These are phyloP conservation scores for Trachelus iudaicus DNA, from an alignment of 2,888 invertebrate genomes.

Conservation along the genomic window DNA sequence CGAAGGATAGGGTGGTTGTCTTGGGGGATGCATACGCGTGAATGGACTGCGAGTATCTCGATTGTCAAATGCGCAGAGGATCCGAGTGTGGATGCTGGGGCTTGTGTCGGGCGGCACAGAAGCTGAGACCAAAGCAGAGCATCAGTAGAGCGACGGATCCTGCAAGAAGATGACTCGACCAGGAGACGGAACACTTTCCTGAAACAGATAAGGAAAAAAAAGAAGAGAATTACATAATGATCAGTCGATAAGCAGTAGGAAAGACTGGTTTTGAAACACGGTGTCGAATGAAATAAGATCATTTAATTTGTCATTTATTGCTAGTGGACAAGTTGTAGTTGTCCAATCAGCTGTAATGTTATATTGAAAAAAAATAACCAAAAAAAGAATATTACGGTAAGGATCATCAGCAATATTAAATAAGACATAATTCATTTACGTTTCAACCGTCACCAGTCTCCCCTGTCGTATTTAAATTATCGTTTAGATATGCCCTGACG, in stretches of 20 bases:
- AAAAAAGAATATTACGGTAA: too few relatives aligned
- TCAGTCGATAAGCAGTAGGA: not conserved
- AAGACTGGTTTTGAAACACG: too few relatives aligned
- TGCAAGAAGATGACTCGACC: conserved; percentile 70
- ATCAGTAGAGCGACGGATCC: conserved; percentile 68
- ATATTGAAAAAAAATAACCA: too few relatives aligned
- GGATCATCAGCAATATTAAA: too few relatives aligned
- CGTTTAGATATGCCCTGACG: not conserved
- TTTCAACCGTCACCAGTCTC: too few relatives aligned
- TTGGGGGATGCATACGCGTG: conserved; percentile 55
- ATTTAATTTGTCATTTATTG: too few relatives aligned
- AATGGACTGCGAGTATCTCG: conserved; percentile 57
- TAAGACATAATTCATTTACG: too few relatives aligned
- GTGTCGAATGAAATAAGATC: too few relatives aligned
- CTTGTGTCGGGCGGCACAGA: conserved; percentile 71
- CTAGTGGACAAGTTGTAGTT: too few relatives aligned
- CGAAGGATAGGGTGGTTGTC: conserved; percentile 55
- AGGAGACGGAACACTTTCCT: conserved; percentile 71
- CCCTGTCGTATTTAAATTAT: not conserved
- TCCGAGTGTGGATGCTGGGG: conserved; percentile 56
- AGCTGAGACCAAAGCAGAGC: conserved; percentile 70
- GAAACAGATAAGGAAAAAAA: conserved; percentile 42
- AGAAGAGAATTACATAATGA: not conserved
- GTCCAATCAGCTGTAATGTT: too few relatives aligned
- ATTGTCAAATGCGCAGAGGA: conserved; percentile 60